phyloP scores from a whole-genome alignment of 2,888 invertebrate genomes.

The Branchipolynoe longqiensis region DNA sequence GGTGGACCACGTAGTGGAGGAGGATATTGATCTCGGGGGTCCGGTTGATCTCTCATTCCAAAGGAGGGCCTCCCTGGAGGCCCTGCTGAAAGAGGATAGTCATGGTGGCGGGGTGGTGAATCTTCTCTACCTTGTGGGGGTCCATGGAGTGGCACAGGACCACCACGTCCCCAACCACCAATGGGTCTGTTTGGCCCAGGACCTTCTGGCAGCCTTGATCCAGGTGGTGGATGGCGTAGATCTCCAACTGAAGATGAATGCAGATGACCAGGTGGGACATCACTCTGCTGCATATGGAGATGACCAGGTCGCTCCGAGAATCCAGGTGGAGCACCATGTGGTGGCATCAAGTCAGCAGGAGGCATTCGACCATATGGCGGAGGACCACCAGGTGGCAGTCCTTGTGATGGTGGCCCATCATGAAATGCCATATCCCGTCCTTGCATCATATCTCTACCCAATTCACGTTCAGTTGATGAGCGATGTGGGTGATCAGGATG shows the following conservation, averaged over 20 bases:
- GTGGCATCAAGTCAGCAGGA: background rate
- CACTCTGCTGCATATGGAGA: too few species aligned
- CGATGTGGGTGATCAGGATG: background rate
- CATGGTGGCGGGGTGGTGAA: constrained; percentile 7
- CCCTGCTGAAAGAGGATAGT: constrained; percentile 5
- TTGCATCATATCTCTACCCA: too few species aligned
- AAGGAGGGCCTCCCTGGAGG: background rate
- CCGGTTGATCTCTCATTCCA: too few species aligned
- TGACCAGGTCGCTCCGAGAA: background rate
- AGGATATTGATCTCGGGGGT: background rate
- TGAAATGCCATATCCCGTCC: background rate
- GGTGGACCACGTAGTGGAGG: background rate
- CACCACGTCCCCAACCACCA: background rate
- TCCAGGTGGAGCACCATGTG: background rate
- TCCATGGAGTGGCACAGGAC: background rate
- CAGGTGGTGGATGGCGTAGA: background rate
- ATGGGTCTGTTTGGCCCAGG: constrained; percentile 3
- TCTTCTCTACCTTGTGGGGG: background rate
- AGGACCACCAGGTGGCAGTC: constrained; percentile 6
- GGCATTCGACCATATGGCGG: constrained; percentile 25
- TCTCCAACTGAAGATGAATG: background rate
- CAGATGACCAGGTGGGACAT: too few species aligned
- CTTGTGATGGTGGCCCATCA: background rate
- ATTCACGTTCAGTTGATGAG: too few species aligned
- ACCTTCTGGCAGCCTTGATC: background rate